A percentile compares a stretch with the other conserved stretches of the same genome.
These are phyloP conservation scores for Auanema freiburgensis DNA, from an alignment of 2,888 invertebrate genomes.

Conservation along the genomic window DNA sequence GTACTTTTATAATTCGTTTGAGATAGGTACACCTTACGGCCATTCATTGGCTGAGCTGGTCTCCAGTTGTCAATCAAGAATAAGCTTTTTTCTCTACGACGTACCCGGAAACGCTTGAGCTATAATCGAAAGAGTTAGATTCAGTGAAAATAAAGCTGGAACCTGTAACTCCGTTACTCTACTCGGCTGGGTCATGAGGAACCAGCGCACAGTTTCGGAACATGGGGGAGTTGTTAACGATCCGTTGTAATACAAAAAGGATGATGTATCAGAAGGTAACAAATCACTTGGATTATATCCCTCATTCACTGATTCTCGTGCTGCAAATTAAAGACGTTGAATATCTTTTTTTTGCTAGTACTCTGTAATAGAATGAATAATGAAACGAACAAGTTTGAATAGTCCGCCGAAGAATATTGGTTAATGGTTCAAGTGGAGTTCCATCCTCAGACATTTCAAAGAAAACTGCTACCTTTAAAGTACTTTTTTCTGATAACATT, in stretches of 20 bases:
- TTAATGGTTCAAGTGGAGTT: too few species aligned
- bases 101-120: conserved; percentile 2
- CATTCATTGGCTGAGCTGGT: conserved; percentile 9
- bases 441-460: conserved; percentile 4
- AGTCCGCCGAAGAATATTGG: not conserved
- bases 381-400: conserved; percentile 6
- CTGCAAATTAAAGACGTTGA: not conserved
- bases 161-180: conserved; percentile 17
- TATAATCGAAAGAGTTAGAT: not conserved
- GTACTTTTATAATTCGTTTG: not conserved
- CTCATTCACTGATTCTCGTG: conserved; percentile 6
- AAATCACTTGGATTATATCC: conserved; percentile 10
- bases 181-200: conserved; percentile 5
- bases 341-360: not conserved
- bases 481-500: not conserved
- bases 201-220: conserved; percentile 15
- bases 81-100: conserved; percentile 7
- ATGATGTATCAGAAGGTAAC: conserved; percentile 8
- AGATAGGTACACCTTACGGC: conserved; percentile 11
- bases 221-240: conserved; percentile 18
- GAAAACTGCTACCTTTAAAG: conserved; percentile 14
- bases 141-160: not conserved
- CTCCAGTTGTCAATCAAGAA: conserved; percentile 14
- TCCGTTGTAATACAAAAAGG: conserved; percentile 15
- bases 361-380: conserved; percentile 1